A percentile compares a stretch with the other conserved stretches of the same genome.
These are phyloP conservation scores for Scomber scombrus DNA, from an alignment of 2,113 vertebrate genomes.

Conservation along the genomic window DNA sequence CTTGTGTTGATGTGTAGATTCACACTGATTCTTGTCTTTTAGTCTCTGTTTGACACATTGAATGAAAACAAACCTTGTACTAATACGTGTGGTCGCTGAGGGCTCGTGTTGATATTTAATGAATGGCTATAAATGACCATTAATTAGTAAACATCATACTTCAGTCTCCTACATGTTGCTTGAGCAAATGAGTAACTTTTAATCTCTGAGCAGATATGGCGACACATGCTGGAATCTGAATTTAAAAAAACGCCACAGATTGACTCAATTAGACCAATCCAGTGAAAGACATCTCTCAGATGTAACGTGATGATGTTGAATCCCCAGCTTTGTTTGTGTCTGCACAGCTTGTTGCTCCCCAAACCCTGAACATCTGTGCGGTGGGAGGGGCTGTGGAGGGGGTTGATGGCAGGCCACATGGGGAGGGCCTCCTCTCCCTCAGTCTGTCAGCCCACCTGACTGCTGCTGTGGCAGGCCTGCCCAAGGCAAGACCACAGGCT, in stretches of 20 bases:
- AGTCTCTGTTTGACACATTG: constrained; percentile 22
- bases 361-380: constrained; percentile 73
- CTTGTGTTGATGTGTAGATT: constrained; percentile 23
- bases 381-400: constrained; percentile 39
- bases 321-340: constrained; percentile 67
- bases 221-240: constrained; percentile 6
- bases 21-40: constrained; percentile 9
- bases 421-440: constrained; percentile 72
- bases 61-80: constrained; percentile 42
- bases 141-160: constrained; percentile 51
- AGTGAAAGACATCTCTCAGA: constrained; percentile 22
- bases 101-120: constrained; percentile 36
- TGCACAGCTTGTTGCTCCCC: constrained; percentile 77
- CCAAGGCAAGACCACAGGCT: constrained; percentile 88
- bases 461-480: constrained; percentile 84
- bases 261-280: constrained; percentile 29
- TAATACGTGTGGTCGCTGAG: constrained; percentile 20
- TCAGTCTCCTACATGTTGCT: constrained; percentile 37
- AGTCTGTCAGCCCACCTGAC: constrained; percentile 86
- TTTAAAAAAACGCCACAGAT: constrained; percentile 20
- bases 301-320: constrained; percentile 42
- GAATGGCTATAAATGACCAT: constrained; percentile 51
- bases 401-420: constrained; percentile 70
- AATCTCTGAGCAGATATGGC: constrained; percentile 32
- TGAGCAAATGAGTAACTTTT: constrained; percentile 46